Evolutionary conservation across 2,888 invertebrate species (phyloP).

Genomic region (Notocelia uddmanniana): DNA sequence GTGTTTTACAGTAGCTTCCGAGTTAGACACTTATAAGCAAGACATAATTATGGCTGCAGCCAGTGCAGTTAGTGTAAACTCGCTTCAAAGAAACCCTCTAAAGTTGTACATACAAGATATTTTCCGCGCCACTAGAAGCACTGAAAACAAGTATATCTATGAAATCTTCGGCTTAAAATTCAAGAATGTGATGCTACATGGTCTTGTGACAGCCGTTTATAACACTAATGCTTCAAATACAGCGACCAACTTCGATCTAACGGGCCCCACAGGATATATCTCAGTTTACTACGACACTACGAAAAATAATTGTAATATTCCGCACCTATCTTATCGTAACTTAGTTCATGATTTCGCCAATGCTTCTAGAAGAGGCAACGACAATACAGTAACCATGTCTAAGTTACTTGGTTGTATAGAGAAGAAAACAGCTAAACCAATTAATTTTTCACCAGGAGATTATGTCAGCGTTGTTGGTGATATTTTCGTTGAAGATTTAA

Average conservation of each 20-base stretch:
- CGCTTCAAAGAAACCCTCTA: slow-evolving; percentile 64
- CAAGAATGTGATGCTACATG: slow-evolving; percentile 78
- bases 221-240: slow-evolving; percentile 56
- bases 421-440: slow-evolving; percentile 55
- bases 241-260: slow-evolving; percentile 69
- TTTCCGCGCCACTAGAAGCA: slow-evolving; percentile 69
- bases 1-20: background rate
- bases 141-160: slow-evolving; percentile 72
- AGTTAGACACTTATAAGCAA: slow-evolving; percentile 1
- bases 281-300: slow-evolving; percentile 70
- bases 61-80: slow-evolving; percentile 51
- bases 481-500: slow-evolving; percentile 71
- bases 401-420: slow-evolving; percentile 64
- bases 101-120: slow-evolving; percentile 79
- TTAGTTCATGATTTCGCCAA: slow-evolving; percentile 61
- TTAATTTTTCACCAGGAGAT: slow-evolving; percentile 65
- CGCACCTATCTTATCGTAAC: slow-evolving; percentile 56
- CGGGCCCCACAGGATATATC: slow-evolving; percentile 74
- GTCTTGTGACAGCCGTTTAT: slow-evolving; percentile 71
- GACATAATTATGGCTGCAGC: slow-evolving; percentile 17
- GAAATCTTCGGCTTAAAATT: slow-evolving; percentile 72
- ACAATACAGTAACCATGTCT: slow-evolving; percentile 66
- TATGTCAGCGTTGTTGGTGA: slow-evolving; percentile 72
- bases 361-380: slow-evolving; percentile 62
- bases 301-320: slow-evolving; percentile 63